Evolutionary conservation across 2,797 vertebrate species (phyloP).

Genomic region (Myotis vivesi): DNA sequence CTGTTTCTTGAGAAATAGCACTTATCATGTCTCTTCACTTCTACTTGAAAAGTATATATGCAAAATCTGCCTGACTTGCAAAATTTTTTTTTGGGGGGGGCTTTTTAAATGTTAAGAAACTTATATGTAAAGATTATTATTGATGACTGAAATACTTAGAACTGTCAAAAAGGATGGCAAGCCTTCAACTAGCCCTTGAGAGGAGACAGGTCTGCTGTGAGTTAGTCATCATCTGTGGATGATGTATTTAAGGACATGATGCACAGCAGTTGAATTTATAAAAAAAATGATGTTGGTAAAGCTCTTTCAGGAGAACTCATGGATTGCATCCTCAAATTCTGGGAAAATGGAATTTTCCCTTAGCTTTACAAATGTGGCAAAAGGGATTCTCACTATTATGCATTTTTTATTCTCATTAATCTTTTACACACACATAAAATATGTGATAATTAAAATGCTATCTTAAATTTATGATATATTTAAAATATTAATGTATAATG

Average conservation of each 20-base stretch:
- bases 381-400: constrained; percentile 36
- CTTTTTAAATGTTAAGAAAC: constrained; percentile 43
- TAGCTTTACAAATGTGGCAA: constrained; percentile 36
- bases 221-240: constrained; percentile 70
- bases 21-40: neutral
- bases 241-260: constrained; percentile 73
- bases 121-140: constrained; percentile 38
- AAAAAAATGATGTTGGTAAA: constrained; percentile 64
- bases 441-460: constrained; percentile 12
- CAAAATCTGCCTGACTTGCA: constrained; percentile 9
- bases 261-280: constrained; percentile 66
- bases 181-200: constrained; percentile 41
- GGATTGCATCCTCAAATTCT: constrained; percentile 43
- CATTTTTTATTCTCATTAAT: constrained; percentile 43
- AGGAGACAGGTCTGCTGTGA: constrained; percentile 47
- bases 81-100: neutral
- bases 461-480: neutral
- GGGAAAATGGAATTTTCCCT: constrained; percentile 68
- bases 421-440: neutral
- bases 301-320: constrained; percentile 64
- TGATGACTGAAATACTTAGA: constrained; percentile 54
- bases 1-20: constrained; percentile 49
- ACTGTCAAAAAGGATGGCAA: constrained; percentile 53
- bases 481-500: neutral
- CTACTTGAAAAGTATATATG: constrained; percentile 12